Percentiles rank a stretch among this genome's conserved stretches.
Evolutionary conservation across 2,888 invertebrate species (phyloP).

Genomic region (Ganaspis brasiliensis): DNA sequence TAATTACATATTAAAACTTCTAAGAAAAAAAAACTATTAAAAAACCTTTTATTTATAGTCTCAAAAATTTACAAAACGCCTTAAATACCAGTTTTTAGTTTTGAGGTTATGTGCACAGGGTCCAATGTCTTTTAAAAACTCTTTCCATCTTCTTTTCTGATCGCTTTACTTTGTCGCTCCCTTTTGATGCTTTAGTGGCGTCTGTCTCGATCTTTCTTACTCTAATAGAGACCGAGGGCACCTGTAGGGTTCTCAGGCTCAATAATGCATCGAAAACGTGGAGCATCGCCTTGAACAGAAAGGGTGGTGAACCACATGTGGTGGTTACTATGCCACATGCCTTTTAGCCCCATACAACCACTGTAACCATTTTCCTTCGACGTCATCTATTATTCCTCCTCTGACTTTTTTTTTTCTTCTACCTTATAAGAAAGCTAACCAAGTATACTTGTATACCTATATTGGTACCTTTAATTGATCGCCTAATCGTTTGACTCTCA

Average conservation of each 20-base stretch:
- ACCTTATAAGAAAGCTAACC: neutral
- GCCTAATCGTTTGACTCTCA: neutral
- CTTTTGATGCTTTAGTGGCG: slow-evolving; percentile 55
- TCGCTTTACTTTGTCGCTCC: slow-evolving; percentile 45
- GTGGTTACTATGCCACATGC: slow-evolving; percentile 52
- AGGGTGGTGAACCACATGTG: slow-evolving; percentile 65
- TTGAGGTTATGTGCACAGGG: no score
- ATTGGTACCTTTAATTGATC: neutral
- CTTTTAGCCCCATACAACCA: slow-evolving; percentile 62
- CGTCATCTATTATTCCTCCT: slow-evolving; percentile 4
- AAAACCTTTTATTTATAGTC: no score
- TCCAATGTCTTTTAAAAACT: slow-evolving; percentile 37
- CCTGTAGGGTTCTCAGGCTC: slow-evolving; percentile 79
- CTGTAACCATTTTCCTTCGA: slow-evolving; percentile 30
- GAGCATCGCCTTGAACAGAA: slow-evolving; percentile 66
- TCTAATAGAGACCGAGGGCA: slow-evolving; percentile 73
- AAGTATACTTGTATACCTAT: neutral
- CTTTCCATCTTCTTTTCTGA: slow-evolving; percentile 42
- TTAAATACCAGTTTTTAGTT: no score
- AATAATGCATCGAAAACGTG: slow-evolving; percentile 76
- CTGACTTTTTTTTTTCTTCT: slow-evolving; percentile 13
- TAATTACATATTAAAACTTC: no score
- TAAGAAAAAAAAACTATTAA: no score
- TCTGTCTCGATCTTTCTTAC: slow-evolving; percentile 62
- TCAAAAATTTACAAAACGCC: no score